Evolutionary conservation across 2,888 invertebrate genomes (phyloP).

Genomic region (Caenorhabditis doughertyi): DNA sequence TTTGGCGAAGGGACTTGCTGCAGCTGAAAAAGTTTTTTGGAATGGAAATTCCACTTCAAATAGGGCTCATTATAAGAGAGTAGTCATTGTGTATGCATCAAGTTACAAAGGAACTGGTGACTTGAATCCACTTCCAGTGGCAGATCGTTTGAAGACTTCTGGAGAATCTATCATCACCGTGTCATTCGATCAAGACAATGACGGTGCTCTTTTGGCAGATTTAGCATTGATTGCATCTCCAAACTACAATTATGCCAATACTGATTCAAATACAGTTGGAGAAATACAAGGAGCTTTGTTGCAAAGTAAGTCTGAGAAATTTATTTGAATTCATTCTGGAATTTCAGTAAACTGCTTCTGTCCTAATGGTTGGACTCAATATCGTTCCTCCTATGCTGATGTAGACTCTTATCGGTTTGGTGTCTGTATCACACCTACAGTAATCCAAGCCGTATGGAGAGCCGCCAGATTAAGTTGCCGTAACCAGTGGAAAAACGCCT

Average conservation of each 20-base stretch:
- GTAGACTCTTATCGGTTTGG: constrained; percentile 18
- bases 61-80: constrained; percentile 37
- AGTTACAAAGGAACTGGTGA: constrained; percentile 27
- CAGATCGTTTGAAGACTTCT: constrained; percentile 4
- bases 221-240: constrained; percentile 27
- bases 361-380: constrained; percentile 47
- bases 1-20: constrained; percentile 17
- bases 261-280: neutral
- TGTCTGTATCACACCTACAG: constrained; percentile 13
- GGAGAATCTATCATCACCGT: constrained; percentile 23
- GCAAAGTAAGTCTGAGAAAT: neutral
- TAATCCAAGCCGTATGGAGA: constrained; percentile 21
- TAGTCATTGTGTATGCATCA: constrained; percentile 50
- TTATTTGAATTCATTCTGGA: neutral
- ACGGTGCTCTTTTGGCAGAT: neutral
- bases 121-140: constrained; percentile 24
- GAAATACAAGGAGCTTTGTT: constrained; percentile 19
- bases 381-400: neutral
- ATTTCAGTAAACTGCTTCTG: constrained; percentile 57
- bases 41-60: neutral
- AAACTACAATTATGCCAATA: constrained; percentile 1
- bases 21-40: constrained; percentile 26
- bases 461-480: constrained; percentile 35
- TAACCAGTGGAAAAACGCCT: constrained; percentile 11
- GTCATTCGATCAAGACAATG: constrained; percentile 19